Percentiles rank a stretch among this genome's conserved stretches.
These are phyloP conservation scores for Clostera curtula DNA, from an alignment of 2,888 invertebrate genomes.

Conservation along the genomic window DNA sequence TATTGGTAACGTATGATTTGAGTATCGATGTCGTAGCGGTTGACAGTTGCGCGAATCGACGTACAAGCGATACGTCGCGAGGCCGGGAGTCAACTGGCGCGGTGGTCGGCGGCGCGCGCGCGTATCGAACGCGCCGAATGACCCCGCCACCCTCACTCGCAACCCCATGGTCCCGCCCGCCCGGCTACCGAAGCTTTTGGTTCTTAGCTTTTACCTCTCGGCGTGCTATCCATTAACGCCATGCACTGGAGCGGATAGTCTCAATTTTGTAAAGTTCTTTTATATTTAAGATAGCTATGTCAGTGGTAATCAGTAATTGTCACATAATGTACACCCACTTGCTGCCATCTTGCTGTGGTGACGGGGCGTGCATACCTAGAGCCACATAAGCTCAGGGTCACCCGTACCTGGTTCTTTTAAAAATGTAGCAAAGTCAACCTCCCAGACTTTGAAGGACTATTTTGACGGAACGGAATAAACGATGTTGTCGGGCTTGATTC, in stretches of 20 bases:
- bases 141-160: slow-evolving; percentile 49
- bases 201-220: slow-evolving; percentile 32
- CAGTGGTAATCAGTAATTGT: no score
- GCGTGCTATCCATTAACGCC: slow-evolving; percentile 13
- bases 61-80: slow-evolving; percentile 37
- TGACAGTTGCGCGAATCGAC: slow-evolving; percentile 44
- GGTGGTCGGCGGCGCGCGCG: slow-evolving; percentile 57
- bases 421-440: no score
- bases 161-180: slow-evolving; percentile 44
- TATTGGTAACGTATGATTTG: slow-evolving; percentile 35
- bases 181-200: slow-evolving; percentile 33
- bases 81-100: slow-evolving; percentile 60
- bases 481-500: no score
- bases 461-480: no score
- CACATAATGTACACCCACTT: no score
- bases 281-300: no score
- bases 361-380: no score
- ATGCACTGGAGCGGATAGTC: slow-evolving; percentile 12
- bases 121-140: slow-evolving; percentile 56
- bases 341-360: no score
- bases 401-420: no score
- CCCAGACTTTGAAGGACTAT: no score
- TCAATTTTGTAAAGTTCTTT: no score
- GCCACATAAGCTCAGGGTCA: no score
- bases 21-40: slow-evolving; percentile 59